Evolutionary conservation across 2,113 vertebrate genomes (phyloP), one percentile per base, ranked within the genome.

Genomic region (Vulpes lagopus): DNA sequence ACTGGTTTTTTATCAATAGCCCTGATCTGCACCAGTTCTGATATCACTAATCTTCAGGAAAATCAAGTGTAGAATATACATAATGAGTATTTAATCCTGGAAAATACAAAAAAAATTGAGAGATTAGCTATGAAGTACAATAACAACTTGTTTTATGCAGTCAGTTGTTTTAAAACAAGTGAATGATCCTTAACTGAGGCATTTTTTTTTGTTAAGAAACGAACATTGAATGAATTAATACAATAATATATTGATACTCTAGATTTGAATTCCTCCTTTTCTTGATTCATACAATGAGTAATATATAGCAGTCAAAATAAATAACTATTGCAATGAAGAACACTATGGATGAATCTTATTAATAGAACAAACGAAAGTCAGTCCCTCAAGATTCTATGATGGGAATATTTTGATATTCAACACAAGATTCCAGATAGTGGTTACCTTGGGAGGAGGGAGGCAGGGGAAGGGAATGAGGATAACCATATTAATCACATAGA

Each of bases 261-360:
- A 95, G 23, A 92, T 94, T 92, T 94, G 82, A 55, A 84, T 92
- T 84, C 30, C 12, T 53, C 15, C 65, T 91, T 96, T 96, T 60
- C 30, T 32, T 88, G 49, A 92, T 80, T 91, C 51, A 82, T 1
- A 69, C 27, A 91, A 3, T 79, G 59, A 90, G 15, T 83, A 74
- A 73, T 55, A 53, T 43, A 82, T 1, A 90, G 32, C 32, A 35
- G 23, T 90, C 93, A 95, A 94, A 96, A 80, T 88, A 91, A 97
- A 86, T 55, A 94, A 91, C 53, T 81, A 65, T 88, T 93, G 12
- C 35, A 65, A n/a, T 25, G 59, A 20, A 65, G 19, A 96, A 55
- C 27, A 78, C 12, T 74, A 4, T 76, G 43, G 49, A 64, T 57
- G 59, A 76, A 65, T 95, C 19, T 92, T 86, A 80, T 71, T 86